Conservation (phyloP, 2,797 vertebrate species). For the Betta splendens region DNA sequence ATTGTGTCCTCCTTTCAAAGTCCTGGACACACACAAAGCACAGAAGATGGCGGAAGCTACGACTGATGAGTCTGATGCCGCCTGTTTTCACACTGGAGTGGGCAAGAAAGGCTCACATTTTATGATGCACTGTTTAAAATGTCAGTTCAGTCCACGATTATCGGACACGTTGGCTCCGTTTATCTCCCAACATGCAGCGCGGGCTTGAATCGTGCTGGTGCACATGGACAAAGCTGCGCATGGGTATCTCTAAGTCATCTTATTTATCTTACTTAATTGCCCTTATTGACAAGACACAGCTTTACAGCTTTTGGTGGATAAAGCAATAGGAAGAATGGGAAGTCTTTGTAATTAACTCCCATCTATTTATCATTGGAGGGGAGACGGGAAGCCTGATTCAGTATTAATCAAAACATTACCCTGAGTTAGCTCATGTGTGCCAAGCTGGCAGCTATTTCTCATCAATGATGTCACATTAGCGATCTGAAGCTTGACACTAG, state of each 20-base stretch:
- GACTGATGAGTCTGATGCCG: slow-evolving; percentile 36
- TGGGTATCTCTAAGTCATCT: slow-evolving; percentile 12
- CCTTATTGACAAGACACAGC: slow-evolving; percentile 21
- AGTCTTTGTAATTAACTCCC: slow-evolving; percentile 64
- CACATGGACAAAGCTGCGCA: not conserved
- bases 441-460: slow-evolving; percentile 62
- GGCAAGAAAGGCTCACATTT: slow-evolving; percentile 12
- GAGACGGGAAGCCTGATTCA: slow-evolving; percentile 61
- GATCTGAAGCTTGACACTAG: slow-evolving; percentile 52
- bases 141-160: slow-evolving; percentile 11
- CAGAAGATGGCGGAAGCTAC: slow-evolving; percentile 20
- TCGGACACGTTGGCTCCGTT: slow-evolving; percentile 8
- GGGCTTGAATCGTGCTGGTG: slow-evolving; percentile 4
- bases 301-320: slow-evolving; percentile 15
- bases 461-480: slow-evolving; percentile 64
- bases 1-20: slow-evolving; percentile 33
- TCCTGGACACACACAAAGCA: slow-evolving; percentile 31
- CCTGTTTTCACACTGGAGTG: slow-evolving; percentile 23
- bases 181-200: slow-evolving; percentile 8
- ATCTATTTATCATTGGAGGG: slow-evolving; percentile 59
- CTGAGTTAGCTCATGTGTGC: slow-evolving; percentile 50
- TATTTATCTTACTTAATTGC: slow-evolving; percentile 35
- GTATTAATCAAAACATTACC: slow-evolving; percentile 74
- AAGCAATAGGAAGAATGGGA: slow-evolving; percentile 25
- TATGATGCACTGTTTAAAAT: slow-evolving; percentile 15